Evolutionary conservation across 2,113 vertebrate species (phyloP).

Genomic region (Jacana jacana): DNA sequence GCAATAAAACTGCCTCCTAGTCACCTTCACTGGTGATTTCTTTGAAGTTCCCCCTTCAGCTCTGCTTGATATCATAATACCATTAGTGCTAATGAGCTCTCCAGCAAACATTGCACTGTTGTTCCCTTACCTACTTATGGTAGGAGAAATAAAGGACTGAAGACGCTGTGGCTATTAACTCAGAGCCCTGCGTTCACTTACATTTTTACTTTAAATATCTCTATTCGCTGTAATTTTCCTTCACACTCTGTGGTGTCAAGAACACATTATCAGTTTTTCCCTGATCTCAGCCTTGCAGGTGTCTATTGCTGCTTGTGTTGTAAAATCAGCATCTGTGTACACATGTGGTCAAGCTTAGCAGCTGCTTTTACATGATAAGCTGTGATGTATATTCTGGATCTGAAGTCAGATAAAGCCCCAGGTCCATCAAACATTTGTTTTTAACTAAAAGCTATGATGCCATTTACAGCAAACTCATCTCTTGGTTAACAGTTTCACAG

Average conservation of each 20-base stretch:
- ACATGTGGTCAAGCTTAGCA: not conserved
- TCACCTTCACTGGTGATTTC: not conserved
- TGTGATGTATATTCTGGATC: not conserved
- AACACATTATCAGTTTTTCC: conserved; percentile 25
- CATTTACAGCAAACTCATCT: conserved; percentile 6
- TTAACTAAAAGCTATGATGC: not conserved
- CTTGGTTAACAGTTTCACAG: conserved; percentile 29
- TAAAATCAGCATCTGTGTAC: conserved; percentile 31
- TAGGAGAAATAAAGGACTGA: not conserved
- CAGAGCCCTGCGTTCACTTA: not conserved
- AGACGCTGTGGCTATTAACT: not conserved
- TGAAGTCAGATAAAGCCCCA: not conserved
- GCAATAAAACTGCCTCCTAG: not conserved
- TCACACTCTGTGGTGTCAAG: conserved; percentile 5
- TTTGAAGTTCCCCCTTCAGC: not conserved
- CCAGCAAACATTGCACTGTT: not conserved
- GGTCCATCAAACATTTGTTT: not conserved
- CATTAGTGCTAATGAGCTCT: conserved; percentile 47
- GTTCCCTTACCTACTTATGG: not conserved
- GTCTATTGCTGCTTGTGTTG: not conserved
- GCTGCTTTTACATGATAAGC: conserved; percentile 13
- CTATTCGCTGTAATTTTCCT: conserved; percentile 11
- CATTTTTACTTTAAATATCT: not conserved
- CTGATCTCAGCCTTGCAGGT: conserved; percentile 35
- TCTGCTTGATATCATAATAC: not conserved